Percentiles rank a stretch among this genome's conserved stretches.
Conservation (phyloP, 2,888 invertebrate species). For the Drosophila siamana region DNA sequence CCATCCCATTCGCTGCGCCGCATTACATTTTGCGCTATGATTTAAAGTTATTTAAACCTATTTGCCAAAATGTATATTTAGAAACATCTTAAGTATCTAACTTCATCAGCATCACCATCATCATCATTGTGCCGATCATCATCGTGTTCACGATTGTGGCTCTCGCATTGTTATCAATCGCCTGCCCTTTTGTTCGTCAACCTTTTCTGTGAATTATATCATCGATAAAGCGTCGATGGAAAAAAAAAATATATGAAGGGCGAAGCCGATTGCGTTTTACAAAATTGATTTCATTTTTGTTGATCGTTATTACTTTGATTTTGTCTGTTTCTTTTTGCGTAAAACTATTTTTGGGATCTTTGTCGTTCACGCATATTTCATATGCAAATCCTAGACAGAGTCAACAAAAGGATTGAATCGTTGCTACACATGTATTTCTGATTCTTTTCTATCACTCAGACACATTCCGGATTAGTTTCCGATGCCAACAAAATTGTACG, state of each 20-base stretch:
- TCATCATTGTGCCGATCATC: no score
- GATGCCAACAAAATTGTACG: neutral
- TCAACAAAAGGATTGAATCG: conserved; percentile 3
- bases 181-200: conserved; percentile 25
- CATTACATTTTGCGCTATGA: conserved; percentile 48
- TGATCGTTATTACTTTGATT: neutral
- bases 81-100: conserved; percentile 53
- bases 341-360: conserved; percentile 34
- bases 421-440: neutral
- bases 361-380: neutral
- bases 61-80: conserved; percentile 54
- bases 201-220: conserved; percentile 56
- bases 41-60: conserved; percentile 43
- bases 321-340: conserved; percentile 6
- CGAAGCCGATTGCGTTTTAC: conserved; percentile 44
- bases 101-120: conserved; percentile 6
- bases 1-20: conserved; percentile 45
- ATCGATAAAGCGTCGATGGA: conserved; percentile 18
- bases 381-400: conserved; percentile 16
- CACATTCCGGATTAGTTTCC: conserved; percentile 4
- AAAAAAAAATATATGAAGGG: conserved; percentile 48
- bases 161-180: conserved; percentile 12
- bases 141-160: no score
- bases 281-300: conserved; percentile 41
- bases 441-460: neutral